Percentiles rank a stretch among this genome's conserved stretches.
Conservation (phyloP, 2,888 invertebrate genomes). For the Polietes domitor region DNA sequence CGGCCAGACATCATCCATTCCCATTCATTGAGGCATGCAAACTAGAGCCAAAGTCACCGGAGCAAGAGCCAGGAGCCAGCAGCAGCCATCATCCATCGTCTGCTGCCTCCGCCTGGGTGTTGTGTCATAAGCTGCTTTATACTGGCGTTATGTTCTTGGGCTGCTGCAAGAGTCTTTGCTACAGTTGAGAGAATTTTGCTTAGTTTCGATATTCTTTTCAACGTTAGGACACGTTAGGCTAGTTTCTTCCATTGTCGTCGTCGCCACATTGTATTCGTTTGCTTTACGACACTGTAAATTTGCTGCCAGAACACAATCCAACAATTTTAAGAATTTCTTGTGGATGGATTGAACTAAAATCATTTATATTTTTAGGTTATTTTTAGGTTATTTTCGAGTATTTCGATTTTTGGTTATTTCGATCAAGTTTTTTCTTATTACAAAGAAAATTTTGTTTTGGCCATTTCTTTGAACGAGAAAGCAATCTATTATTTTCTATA, state of each 20-base stretch:
- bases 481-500: too few species aligned
- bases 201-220: neutral
- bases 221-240: neutral
- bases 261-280: neutral
- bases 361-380: too few species aligned
- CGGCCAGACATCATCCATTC: neutral
- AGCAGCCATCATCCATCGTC: neutral
- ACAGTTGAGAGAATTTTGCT: neutral
- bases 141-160: neutral
- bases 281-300: neutral
- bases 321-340: too few species aligned
- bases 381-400: too few species aligned
- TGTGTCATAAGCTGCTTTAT: neutral
- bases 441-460: too few species aligned
- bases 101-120: neutral
- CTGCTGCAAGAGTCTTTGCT: neutral
- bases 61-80: too few species aligned
- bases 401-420: too few species aligned
- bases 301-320: neutral
- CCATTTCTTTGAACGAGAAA: too few species aligned
- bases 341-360: too few species aligned
- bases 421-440: too few species aligned
- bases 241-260: neutral
- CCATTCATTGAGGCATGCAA: slow-evolving; percentile 5
- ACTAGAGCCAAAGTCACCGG: slow-evolving; percentile 12